Conservation (phyloP, 1,140 invertebrate species). For the Gryon sp. region DNA sequence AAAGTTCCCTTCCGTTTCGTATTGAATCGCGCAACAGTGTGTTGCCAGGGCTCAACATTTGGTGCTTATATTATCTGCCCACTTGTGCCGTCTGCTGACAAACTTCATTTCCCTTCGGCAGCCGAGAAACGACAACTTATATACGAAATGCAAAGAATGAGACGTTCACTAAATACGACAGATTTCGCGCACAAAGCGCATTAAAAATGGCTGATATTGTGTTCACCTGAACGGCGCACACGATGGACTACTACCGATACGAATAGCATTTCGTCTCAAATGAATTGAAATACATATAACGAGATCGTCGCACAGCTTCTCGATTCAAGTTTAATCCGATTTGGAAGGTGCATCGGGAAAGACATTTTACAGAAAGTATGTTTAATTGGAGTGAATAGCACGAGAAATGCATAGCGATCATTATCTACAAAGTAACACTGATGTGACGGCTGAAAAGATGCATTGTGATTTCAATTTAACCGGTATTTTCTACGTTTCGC, state of each 20-base stretch:
- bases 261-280: conserved; percentile 39
- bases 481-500: not conserved
- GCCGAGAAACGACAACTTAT: conserved; percentile 41
- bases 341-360: conserved; percentile 49
- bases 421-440: conserved; percentile 34
- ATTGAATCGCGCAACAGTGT: conserved; percentile 70
- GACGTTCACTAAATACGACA: conserved; percentile 59
- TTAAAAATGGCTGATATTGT: conserved; percentile 67
- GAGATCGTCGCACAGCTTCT: conserved; percentile 58
- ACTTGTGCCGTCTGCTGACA: conserved; percentile 48
- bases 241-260: conserved; percentile 20
- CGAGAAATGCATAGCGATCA: conserved; percentile 38
- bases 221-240: conserved; percentile 35
- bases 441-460: conserved; percentile 23
- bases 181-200: conserved; percentile 68
- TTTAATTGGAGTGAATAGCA: conserved; percentile 52
- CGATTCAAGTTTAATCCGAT: conserved; percentile 61
- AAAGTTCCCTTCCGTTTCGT: conserved; percentile 63
- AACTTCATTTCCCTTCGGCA: conserved; percentile 53
- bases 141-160: conserved; percentile 42
- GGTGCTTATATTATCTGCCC: conserved; percentile 56
- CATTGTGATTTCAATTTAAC: conserved; percentile 39
- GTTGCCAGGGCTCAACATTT: conserved; percentile 27
- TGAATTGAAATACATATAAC: conserved; percentile 58
- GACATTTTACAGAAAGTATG: conserved; percentile 47